Percentiles rank a stretch among this genome's conserved stretches.
Conservation (phyloP, 2,797 vertebrate genomes). For the Hyperoplus lanceolatus region DNA sequence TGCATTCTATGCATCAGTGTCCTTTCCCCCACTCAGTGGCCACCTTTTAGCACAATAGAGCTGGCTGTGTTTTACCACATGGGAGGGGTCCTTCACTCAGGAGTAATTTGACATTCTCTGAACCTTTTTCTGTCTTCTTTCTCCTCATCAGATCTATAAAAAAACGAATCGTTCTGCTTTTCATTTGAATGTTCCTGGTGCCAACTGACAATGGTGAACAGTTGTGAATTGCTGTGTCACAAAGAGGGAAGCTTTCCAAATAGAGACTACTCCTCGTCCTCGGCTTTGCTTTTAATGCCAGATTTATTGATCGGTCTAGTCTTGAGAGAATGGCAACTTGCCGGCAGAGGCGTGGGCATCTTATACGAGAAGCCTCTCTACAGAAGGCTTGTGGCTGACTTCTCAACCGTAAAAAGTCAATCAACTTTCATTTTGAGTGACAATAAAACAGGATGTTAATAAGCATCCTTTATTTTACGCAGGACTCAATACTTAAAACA, state of each 20-base stretch:
- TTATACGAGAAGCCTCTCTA: slow-evolving; percentile 42
- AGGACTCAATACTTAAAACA: not conserved
- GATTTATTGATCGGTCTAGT: slow-evolving; percentile 63
- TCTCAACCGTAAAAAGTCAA: slow-evolving; percentile 41
- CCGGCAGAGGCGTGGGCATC: slow-evolving; percentile 40
- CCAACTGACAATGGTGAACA: slow-evolving; percentile 35
- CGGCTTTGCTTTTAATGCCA: slow-evolving; percentile 42
- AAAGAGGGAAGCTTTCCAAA: slow-evolving; percentile 48
- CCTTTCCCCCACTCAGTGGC: slow-evolving; percentile 65
- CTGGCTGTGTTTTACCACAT: slow-evolving; percentile 38
- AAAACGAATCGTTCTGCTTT: slow-evolving; percentile 22
- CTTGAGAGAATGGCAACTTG: slow-evolving; percentile 43
- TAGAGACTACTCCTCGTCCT: slow-evolving; percentile 43
- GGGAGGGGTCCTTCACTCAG: slow-evolving; percentile 47
- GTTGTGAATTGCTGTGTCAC: slow-evolving; percentile 52
- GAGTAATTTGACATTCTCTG: slow-evolving; percentile 47
- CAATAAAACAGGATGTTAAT: slow-evolving; percentile 27
- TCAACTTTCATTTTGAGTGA: slow-evolving; percentile 37
- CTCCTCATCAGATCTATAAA: slow-evolving; percentile 37
- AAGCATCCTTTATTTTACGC: slow-evolving; percentile 9
- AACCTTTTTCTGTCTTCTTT: slow-evolving; percentile 28
- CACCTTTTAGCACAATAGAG: slow-evolving; percentile 70
- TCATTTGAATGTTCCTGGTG: not conserved
- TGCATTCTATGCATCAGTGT: slow-evolving; percentile 77
- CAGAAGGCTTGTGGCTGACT: slow-evolving; percentile 32